A percentile compares a stretch with the other conserved stretches of the same genome.
These are phyloP conservation scores for Falco punctatus DNA, from an alignment of 2,113 vertebrate species.

Conservation along the genomic window DNA sequence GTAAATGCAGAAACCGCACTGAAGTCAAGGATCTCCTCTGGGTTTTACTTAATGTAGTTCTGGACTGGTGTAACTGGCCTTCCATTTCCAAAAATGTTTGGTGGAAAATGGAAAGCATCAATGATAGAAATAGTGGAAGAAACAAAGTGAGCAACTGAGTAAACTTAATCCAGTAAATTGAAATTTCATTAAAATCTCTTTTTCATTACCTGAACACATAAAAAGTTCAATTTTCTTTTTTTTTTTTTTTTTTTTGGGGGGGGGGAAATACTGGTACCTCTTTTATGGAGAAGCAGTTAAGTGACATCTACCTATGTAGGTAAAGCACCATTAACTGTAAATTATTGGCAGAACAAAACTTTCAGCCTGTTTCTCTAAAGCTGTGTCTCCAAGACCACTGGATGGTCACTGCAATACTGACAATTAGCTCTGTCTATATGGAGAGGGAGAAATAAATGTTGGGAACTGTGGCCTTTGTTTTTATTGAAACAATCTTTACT, in stretches of 20 bases:
- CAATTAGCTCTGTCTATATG: neutral
- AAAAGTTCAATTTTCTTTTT: neutral
- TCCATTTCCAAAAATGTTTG: neutral
- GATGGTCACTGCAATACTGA: neutral
- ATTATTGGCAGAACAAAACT: neutral
- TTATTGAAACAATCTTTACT: neutral
- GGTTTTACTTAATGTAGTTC: neutral
- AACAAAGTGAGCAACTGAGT: neutral
- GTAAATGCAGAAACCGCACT: neutral
- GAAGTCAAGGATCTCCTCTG: neutral
- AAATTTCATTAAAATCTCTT: neutral
- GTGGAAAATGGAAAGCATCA: neutral
- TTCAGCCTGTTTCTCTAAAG: neutral
- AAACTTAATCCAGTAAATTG: neutral
- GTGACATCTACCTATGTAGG: neutral
- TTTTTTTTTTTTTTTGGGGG: no score
- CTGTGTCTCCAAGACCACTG: neutral
- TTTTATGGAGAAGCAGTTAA: neutral
- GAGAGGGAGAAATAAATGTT: neutral
- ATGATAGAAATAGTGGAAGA: neutral
- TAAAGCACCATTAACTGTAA: neutral
- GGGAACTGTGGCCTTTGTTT: rapidly evolving
- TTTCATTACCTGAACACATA: neutral
- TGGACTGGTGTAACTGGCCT: neutral
- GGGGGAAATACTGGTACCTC: neutral